Base-by-base conservation (phyloP, 2,113 vertebrate genomes). In the Lycaon pictus region DNA sequence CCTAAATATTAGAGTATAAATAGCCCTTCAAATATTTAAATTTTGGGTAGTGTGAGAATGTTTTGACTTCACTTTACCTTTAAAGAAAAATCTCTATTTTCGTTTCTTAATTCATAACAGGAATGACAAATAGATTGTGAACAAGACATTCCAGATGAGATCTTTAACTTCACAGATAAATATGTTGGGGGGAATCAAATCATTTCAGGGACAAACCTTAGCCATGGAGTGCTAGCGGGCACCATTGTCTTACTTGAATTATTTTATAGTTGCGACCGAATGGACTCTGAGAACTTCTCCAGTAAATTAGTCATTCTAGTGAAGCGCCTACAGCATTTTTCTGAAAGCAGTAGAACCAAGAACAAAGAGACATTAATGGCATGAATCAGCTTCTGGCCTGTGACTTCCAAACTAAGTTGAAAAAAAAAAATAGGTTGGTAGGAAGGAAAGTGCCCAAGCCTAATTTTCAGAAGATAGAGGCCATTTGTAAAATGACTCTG, bases 331-430 rank as follows among this genome's bases (percentile, higher is more conserved):
- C 55, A 96, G 94, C 97, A 95, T 95, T 98, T 96, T 97, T 98
- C 96, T 95, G 96, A 98, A 97, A 98, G 95, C 27, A 93, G 51
- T 71, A 97, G 95, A 93, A 96, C 71, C 71, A 96, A 98, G 96
- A 98, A 98, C 95, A 97, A 98, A 98, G 97, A 96, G 69, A 90
- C 76, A 72, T 92, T 94, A 98, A 96, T 97, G 97, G 25, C 89
- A 96, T 96, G 85, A 98, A 98, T 98, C 90, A 96, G 80, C 98
- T 98, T 98, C 95, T 97, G 81, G 97, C 91, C 80, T 77, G 74
- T 92, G 96, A 98, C 97, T 97, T 98, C 93, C 98, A 98, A 98
- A 93, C 43, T 37, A 90, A 98, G 87, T 98, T 98, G 94, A 90
- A 74, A 82, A 97, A 87, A 87, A 63, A 97, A 88, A 88, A 53